A percentile compares a stretch with the other conserved stretches of the same genome.
These are phyloP conservation scores for Micromesistius poutassou DNA, from an alignment of 2,797 vertebrate genomes.

Conservation along the genomic window DNA sequence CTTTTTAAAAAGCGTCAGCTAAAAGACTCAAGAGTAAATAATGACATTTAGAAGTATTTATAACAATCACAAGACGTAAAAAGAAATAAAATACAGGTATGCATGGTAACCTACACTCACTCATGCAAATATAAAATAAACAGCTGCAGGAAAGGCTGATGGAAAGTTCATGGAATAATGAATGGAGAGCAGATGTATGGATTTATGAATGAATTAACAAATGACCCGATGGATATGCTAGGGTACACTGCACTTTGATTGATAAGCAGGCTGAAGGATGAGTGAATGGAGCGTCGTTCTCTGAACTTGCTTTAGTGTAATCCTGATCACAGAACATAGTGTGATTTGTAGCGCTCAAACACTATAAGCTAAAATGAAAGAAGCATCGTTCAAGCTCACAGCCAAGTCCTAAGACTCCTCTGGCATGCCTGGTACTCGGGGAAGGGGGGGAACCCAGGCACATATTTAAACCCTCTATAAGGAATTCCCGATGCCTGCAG, in stretches of 20 bases:
- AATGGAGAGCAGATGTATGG: no score
- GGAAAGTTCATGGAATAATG: no score
- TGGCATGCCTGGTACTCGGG: background rate
- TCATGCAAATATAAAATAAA: background rate
- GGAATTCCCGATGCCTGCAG: background rate
- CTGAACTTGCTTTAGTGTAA: background rate
- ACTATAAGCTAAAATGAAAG: background rate
- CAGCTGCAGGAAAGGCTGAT: no score
- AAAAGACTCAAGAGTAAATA: no score
- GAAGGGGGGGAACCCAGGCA: background rate
- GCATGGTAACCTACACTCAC: background rate
- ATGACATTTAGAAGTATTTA: no score
- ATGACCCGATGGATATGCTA: no score
- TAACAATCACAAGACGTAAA: no score
- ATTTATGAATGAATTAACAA: no score
- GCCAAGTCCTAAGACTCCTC: background rate
- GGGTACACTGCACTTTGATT: no score
- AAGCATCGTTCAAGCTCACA: background rate
- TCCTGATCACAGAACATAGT: background rate
- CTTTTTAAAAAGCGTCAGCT: no score
- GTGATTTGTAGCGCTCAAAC: background rate
- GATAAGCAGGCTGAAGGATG: no score
- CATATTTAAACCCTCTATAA: background rate
- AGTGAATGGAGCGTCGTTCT: background rate
- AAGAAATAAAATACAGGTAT: background rate